A percentile compares a stretch with the other conserved stretches of the same genome.
phyloP scores from a whole-genome alignment of 2,797 vertebrate species.

The Danio jaintianensis region DNA sequence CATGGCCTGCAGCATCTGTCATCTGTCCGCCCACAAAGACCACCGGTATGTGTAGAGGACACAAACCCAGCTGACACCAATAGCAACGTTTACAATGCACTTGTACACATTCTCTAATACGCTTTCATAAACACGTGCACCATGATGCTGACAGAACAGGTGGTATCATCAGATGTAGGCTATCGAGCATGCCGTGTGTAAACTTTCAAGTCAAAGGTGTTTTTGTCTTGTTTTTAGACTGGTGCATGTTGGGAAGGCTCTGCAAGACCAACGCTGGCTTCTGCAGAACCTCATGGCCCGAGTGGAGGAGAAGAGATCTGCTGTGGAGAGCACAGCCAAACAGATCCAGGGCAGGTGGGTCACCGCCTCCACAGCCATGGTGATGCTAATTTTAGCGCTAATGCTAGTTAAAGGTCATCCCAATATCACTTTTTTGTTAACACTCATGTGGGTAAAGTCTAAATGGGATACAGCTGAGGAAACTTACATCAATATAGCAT shows the following conservation, averaged over 20 bases:
- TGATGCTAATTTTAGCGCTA: conserved; percentile 1
- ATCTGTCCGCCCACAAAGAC: conserved; percentile 85
- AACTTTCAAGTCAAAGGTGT: conserved; percentile 31
- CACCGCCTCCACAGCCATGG: neutral
- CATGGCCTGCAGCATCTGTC: conserved; percentile 86
- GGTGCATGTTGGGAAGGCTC: conserved; percentile 79
- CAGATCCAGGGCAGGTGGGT: conserved; percentile 82
- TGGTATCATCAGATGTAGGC: conserved; percentile 18
- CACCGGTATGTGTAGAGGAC: conserved; percentile 79
- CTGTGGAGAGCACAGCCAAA: conserved; percentile 82
- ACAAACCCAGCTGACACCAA: conserved; percentile 22
- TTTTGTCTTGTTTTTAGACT: conserved; percentile 67
- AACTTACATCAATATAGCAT: too few relatives aligned
- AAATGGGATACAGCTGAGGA: too few relatives aligned
- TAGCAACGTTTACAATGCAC: neutral
- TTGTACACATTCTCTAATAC: conserved; percentile 14
- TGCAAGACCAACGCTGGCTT: conserved; percentile 83
- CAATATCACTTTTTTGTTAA: too few relatives aligned
- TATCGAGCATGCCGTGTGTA: neutral
- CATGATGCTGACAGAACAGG: conserved; percentile 16
- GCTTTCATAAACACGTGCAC: neutral
- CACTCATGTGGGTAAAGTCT: too few relatives aligned
- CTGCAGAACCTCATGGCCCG: conserved; percentile 81
- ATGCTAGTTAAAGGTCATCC: conserved; percentile 9
- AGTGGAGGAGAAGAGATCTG: conserved; percentile 80